Evolutionary conservation across 2,888 invertebrate species (phyloP), one percentile per base, ranked within the genome.

Genomic region (Himalopsyche japonica): DNA sequence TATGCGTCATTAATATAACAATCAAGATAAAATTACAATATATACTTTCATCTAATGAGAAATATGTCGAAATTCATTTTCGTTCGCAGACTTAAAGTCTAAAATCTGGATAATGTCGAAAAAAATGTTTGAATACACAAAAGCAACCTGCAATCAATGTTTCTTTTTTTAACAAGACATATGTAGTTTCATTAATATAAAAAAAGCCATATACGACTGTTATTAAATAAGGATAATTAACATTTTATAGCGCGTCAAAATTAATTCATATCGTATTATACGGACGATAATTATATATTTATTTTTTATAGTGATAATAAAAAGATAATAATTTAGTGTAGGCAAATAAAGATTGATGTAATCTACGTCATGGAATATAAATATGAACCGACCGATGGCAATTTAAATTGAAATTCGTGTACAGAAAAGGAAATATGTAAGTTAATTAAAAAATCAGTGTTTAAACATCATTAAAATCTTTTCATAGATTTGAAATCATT

Each of bases 141-240:
- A 32, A 48, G 48, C 77, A 77, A 82, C 77, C 77, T 82, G 82
- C 76, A n/a, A 34, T n/a, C 27, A 18, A 34, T 43, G 76, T 76
- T 76, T 81, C n/a, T 77, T 34, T 43, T 57, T 57, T 20, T n/a
- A 57, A 57, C 57, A 57, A 57, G 24, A 57, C 15, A 6, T 20
- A 24, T 20, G 20, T 57, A 20, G 24, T 57, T 57, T n/a, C 57
- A 20, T 57, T 20, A 20, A 57, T n/a, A 57, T 20, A 57, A 57
- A 57, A 57, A 20, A 57, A 20, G 0, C 20, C n/a, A 57, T 20
- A 57, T 24, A 57, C 2, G 57, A 57, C 57, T 57, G 24, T 57
- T 57, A 20, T 57, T 57, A 57, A 57, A 57, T 57, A 6, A 20
- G 20, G 57, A 20, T 57, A 57, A 57, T 57, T 57, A 57, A 24